Conservation (phyloP, 2,797 vertebrate genomes). For the Echiichthys vipera region DNA sequence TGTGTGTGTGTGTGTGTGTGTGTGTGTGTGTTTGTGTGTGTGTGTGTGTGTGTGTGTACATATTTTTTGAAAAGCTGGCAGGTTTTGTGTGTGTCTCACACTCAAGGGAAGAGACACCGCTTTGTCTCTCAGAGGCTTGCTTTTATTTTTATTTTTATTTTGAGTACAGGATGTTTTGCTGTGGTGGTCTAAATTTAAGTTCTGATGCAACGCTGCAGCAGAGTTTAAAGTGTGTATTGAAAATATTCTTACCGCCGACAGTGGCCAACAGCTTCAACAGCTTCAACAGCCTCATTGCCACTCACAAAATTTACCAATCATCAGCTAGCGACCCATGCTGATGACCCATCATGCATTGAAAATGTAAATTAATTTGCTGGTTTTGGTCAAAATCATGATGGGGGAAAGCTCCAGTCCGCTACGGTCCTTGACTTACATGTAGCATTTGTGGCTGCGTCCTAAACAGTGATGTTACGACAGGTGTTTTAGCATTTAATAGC, state of each 20-base stretch:
- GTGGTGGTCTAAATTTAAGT: conserved; percentile 33
- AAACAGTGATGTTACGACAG: conserved; percentile 10
- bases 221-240: background rate
- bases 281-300: conserved; percentile 1
- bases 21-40: no score
- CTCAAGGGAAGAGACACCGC: conserved; percentile 5
- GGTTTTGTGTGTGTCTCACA: conserved; percentile 13
- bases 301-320: background rate
- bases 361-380: conserved; percentile 1
- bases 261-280: background rate
- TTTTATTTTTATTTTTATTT: conserved; percentile 32
- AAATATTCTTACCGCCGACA: background rate
- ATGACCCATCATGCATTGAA: background rate
- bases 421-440: background rate
- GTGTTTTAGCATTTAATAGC: conserved; percentile 2
- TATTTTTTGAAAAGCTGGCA: conserved; percentile 5
- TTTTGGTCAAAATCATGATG: background rate
- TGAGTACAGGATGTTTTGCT: conserved; percentile 33
- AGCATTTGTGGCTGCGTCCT: background rate
- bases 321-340: background rate
- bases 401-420: background rate
- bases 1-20: no score
- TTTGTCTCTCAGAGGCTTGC: conserved; percentile 17
- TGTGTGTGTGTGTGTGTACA: no score
- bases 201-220: conserved; percentile 7